A percentile compares a stretch with the other conserved stretches of the same genome.
Evolutionary conservation across 1,140 invertebrate species (phyloP).

Genomic region (Euglossa dilemma): DNA sequence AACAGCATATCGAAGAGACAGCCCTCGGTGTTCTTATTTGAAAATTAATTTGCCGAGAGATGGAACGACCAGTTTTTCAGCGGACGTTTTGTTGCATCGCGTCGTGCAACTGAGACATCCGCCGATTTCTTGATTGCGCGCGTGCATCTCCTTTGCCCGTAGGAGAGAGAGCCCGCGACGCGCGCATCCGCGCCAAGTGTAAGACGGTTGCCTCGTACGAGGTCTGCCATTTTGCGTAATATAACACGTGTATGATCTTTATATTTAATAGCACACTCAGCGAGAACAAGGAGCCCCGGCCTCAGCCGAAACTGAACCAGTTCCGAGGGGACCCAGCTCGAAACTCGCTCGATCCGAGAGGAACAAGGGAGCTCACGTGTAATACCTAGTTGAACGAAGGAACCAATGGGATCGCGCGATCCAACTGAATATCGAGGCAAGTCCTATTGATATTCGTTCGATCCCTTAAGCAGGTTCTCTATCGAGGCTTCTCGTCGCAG

Average conservation of each 20-base stretch:
- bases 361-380: not conserved
- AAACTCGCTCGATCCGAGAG: not conserved
- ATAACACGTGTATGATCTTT: not conserved
- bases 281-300: not conserved
- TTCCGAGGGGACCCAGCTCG: not conserved
- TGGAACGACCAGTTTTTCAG: slow-evolving; percentile 64
- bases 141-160: not conserved
- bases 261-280: not conserved
- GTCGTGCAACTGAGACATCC: slow-evolving; percentile 50
- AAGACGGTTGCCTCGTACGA: not conserved
- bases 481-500: too few relatives aligned
- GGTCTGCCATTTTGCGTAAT: not conserved
- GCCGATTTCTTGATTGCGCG: slow-evolving; percentile 40
- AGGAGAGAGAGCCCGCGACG: too few relatives aligned
- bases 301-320: not conserved
- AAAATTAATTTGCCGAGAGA: slow-evolving; percentile 64
- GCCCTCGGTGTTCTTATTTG: slow-evolving; percentile 61
- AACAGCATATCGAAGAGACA: slow-evolving; percentile 53
- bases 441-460: too few relatives aligned
- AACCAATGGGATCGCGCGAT: not conserved
- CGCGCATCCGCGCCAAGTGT: too few relatives aligned
- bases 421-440: not conserved
- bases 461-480: too few relatives aligned
- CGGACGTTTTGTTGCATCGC: slow-evolving; percentile 40
- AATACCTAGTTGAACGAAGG: not conserved